Conservation (phyloP, 2,113 vertebrate species). For the Herpailurus yagouaroundi region DNA sequence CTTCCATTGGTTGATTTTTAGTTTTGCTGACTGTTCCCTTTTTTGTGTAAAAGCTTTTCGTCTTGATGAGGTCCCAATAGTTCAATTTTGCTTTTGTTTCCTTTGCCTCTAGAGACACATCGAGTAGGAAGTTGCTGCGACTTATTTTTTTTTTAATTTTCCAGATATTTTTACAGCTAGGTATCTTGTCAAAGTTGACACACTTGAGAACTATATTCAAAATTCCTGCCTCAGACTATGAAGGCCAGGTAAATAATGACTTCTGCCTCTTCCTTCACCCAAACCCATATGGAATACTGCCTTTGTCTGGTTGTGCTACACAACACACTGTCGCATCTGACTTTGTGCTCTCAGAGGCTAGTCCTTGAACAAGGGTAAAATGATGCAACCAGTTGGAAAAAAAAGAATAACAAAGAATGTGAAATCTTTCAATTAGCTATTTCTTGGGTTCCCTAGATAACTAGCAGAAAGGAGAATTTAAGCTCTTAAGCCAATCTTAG, state of each 20-base stretch:
- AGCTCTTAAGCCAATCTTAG: slow-evolving; percentile 23
- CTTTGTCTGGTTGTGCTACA: not conserved
- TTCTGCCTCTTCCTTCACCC: not conserved
- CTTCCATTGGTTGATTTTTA: too few species aligned
- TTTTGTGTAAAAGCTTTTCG: too few species aligned
- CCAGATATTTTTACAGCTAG: not conserved
- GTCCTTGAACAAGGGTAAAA: not conserved
- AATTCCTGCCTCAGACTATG: not conserved
- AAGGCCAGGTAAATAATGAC: not conserved
- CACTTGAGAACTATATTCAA: not conserved
- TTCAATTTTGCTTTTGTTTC: too few species aligned
- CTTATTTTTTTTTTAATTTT: not conserved
- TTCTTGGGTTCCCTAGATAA: slow-evolving; percentile 22
- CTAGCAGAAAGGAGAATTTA: not conserved
- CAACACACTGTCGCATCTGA: not conserved
- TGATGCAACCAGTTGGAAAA: not conserved
- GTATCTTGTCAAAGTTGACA: not conserved
- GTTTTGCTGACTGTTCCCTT: too few species aligned
- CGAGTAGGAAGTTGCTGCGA: too few species aligned
- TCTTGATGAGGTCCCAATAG: too few species aligned
- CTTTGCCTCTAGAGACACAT: too few species aligned
- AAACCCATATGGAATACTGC: not conserved
- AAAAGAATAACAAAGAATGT: not conserved
- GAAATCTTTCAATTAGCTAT: slow-evolving; percentile 30
- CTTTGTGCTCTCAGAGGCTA: not conserved